Percentiles rank a stretch among this genome's conserved stretches.
These are phyloP conservation scores for Bombyx huttoni DNA, from an alignment of 2,888 invertebrate species.

Conservation along the genomic window DNA sequence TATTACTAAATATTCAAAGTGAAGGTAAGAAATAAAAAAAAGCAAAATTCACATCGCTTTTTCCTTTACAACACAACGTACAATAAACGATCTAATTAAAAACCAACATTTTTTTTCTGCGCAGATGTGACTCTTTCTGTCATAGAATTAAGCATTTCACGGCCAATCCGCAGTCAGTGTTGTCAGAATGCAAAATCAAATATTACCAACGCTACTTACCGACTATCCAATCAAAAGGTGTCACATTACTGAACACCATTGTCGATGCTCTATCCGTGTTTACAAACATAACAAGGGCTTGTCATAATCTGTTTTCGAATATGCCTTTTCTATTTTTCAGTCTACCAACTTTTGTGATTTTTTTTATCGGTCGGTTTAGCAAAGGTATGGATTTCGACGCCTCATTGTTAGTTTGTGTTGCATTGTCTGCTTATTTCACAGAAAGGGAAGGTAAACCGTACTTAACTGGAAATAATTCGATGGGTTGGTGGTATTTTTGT, in stretches of 20 bases:
- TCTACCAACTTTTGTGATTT: constrained; percentile 56
- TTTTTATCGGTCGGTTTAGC: constrained; percentile 38
- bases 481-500: constrained; percentile 50
- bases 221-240: constrained; percentile 60
- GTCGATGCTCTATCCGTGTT: constrained; percentile 46
- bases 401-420: constrained; percentile 59
- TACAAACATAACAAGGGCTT: constrained; percentile 71
- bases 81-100: constrained; percentile 29
- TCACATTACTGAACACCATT: constrained; percentile 59
- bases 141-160: constrained; percentile 62
- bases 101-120: constrained; percentile 24
- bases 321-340: constrained; percentile 58
- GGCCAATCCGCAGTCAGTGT: constrained; percentile 38
- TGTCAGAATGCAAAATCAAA: constrained; percentile 43
- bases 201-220: constrained; percentile 54
- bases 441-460: constrained; percentile 52
- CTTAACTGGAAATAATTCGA: constrained; percentile 40
- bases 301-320: constrained; percentile 69
- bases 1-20: neutral
- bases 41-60: neutral
- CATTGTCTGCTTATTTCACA: constrained; percentile 44
- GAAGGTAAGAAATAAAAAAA: neutral
- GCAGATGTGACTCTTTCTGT: constrained; percentile 48
- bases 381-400: constrained; percentile 67
- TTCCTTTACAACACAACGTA: neutral